These are phyloP conservation scores for Diadema setosum DNA, from an alignment of 35 echinoderm and acorn worm genomes.

Conservation along the genomic window DNA sequence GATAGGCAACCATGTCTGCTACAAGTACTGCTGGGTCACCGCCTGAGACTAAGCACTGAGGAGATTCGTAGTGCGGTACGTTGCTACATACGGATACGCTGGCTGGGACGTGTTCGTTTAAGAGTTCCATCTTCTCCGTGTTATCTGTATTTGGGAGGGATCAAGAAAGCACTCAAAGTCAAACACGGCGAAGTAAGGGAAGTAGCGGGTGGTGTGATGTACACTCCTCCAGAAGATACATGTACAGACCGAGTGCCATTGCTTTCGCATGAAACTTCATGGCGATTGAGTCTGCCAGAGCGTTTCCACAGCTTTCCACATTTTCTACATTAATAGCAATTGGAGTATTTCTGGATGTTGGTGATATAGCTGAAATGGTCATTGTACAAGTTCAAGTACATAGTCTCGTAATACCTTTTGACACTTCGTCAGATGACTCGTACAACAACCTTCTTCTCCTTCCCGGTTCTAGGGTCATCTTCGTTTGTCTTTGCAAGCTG, in stretches of 20 bases:
- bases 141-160: background rate
- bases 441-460: background rate
- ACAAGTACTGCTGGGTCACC: too few species aligned
- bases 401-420: constrained; percentile 21
- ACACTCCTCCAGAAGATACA: too few species aligned
- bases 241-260: background rate
- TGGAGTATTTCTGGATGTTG: constrained; percentile 16
- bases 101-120: background rate
- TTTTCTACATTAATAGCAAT: background rate
- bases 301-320: constrained; percentile 36
- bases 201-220: too few species aligned
- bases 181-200: background rate
- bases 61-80: background rate
- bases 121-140: background rate
- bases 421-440: constrained; percentile 20
- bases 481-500: background rate
- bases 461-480: too few species aligned
- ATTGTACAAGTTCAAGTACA: too few species aligned
- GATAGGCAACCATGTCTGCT: too few species aligned
- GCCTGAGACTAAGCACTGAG: constrained; percentile 24
- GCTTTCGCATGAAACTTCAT: constrained; percentile 1
- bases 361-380: too few species aligned
- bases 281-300: background rate
- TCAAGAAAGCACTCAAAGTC: constrained; percentile 41
- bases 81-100: too few species aligned